Conservation (phyloP, 2,797 vertebrate species). For the Thamnophis elegans region DNA sequence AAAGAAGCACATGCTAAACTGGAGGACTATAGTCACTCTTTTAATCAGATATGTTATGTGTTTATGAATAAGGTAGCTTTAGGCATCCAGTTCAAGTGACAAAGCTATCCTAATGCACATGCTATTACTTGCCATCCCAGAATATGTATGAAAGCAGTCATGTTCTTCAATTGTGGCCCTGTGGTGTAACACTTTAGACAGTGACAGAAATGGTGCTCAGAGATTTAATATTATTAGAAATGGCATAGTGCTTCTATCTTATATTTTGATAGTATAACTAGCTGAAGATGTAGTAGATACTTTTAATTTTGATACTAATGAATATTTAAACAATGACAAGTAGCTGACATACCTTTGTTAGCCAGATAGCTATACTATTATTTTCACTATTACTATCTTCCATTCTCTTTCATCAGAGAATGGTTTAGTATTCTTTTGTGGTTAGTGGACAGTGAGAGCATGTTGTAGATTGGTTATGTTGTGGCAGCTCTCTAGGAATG, state of each 20-base stretch:
- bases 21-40: neutral
- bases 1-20: neutral
- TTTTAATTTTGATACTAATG: neutral
- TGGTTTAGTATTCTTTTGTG: neutral
- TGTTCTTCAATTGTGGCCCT: neutral
- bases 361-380: neutral
- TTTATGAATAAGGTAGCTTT: neutral
- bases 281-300: neutral
- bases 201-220: neutral
- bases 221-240: neutral
- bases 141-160: neutral
- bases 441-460: neutral
- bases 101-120: neutral
- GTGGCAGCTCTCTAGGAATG: neutral
- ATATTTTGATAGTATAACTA: neutral
- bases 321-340: neutral
- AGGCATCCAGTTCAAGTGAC: neutral
- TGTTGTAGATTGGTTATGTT: neutral
- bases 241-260: neutral
- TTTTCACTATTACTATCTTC: neutral
- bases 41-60: neutral
- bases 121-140: neutral
- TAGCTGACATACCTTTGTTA: neutral
- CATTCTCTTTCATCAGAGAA: neutral
- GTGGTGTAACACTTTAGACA: neutral